Evolutionary conservation across 2,797 vertebrate genomes (phyloP).

Genomic region (Tympanoctomys barrerae): DNA sequence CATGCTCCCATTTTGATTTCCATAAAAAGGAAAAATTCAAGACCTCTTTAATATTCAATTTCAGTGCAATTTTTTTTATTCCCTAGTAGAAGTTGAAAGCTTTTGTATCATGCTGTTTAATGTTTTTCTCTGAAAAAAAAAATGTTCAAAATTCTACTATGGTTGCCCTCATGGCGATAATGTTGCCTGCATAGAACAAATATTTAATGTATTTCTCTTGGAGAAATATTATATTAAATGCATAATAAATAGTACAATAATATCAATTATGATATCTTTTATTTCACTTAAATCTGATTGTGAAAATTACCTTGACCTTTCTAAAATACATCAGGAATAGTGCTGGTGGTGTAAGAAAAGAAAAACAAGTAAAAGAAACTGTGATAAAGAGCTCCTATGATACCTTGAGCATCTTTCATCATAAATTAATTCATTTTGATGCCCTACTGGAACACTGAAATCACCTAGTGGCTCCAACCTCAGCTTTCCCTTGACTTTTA

Average conservation of each 20-base stretch:
- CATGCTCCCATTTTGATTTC: constrained; percentile 28
- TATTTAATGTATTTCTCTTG: constrained; percentile 43
- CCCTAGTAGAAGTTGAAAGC: background rate
- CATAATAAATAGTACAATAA: background rate
- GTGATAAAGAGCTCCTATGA: background rate
- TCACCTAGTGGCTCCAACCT: background rate
- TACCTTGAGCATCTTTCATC: background rate
- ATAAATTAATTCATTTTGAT: background rate
- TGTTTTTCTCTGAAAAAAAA: constrained; percentile 48
- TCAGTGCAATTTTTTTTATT: background rate
- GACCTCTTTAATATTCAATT: background rate
- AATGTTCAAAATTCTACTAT: background rate
- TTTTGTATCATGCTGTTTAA: background rate
- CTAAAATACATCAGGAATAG: background rate
- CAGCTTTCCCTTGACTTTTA: too few species aligned
- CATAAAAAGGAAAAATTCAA: background rate
- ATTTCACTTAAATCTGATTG: constrained; percentile 30
- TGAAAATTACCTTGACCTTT: constrained; percentile 44
- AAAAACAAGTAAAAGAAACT: background rate
- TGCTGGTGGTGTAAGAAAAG: background rate
- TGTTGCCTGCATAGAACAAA: background rate
- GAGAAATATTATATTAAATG: constrained; percentile 51
- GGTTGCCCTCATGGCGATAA: background rate
- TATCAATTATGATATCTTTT: background rate
- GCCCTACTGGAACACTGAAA: background rate